Evolutionary conservation across 1,140 invertebrate genomes (phyloP), one percentile per base, ranked within the genome.

Genomic region (Cherax quadricarinatus): DNA sequence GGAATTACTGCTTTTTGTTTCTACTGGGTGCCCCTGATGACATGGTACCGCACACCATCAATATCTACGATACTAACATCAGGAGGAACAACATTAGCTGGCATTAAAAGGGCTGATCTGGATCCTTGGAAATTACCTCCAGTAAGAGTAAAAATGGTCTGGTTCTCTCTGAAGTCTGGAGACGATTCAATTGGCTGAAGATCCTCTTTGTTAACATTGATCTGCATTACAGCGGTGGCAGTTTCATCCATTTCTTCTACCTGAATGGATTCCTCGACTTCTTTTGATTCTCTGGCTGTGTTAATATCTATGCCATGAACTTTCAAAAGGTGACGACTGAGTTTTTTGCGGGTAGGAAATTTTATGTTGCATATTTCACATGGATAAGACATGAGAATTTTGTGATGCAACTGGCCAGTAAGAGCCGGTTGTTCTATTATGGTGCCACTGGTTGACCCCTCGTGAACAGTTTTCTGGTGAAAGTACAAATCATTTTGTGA

Each of bases 41-140:
- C 90, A 75, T 91, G 90, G 79, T 91, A 91, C 21, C 87, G 90
- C 60, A 91, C 84, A 51, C 90, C 90, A 81, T 87, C 85, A 70
- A 91, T 86, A n/a, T 91, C 90, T 41, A 91, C 90, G n/a, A 91
- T 24, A 70, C 80, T 91, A 4, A 91, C 84, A 87, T 91, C 79
- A 16, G 90, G 90, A 9, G 90, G 90, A 9, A 91, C 75, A 48
- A 86, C 90, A 73, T 53, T 80, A 16, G 90, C 83, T 41, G 90
- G 90, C 84, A 91, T 66, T 51, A 85, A 81, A 49, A 91, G 18
- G 24, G 90, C 60, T 70, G 90, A 78, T 53, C 57, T 62, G 18
- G 30, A 51, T 62, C n/a, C 79, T 18, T 21, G 9, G 16, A 21
- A 79, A 51, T 78, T 57, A n/a, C 51, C 60, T 70, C 60, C 48